Evolutionary conservation across 2,888 invertebrate species (phyloP).

Genomic region (Ametastegia equiseti): DNA sequence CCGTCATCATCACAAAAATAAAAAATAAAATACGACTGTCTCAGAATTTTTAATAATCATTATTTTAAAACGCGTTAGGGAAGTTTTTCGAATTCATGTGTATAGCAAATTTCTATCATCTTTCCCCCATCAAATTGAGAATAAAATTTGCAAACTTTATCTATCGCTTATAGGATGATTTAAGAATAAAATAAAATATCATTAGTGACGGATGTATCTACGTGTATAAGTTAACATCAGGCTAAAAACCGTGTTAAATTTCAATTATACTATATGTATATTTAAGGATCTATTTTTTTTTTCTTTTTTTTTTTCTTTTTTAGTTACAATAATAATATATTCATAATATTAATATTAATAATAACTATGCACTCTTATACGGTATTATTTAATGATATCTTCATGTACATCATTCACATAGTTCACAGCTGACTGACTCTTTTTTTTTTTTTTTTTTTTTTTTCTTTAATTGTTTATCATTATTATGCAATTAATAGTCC

Average conservation of each 20-base stretch:
- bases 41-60: too few species aligned
- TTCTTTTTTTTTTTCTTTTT: neutral
- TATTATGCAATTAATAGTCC: conserved; percentile 34
- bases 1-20: too few species aligned
- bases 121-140: too few species aligned
- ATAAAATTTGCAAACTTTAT: neutral
- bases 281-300: conserved; percentile 33
- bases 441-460: conserved; percentile 48
- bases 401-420: conserved; percentile 63
- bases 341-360: conserved; percentile 49
- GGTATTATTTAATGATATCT: conserved; percentile 63
- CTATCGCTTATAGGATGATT: too few species aligned
- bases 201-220: neutral
- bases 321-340: conserved; percentile 43
- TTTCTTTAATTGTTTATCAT: conserved; percentile 38
- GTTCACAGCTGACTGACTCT: conserved; percentile 56
- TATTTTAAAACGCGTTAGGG: too few species aligned
- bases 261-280: conserved; percentile 43
- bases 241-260: conserved; percentile 42
- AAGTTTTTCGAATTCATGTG: too few species aligned
- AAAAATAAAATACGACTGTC: too few species aligned
- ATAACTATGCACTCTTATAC: conserved; percentile 56
- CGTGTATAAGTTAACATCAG: conserved; percentile 52
- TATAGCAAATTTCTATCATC: too few species aligned
- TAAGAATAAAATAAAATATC: too few species aligned